Conservation (phyloP, 2,113 vertebrate genomes). For the Dasyornis broadbenti region DNA sequence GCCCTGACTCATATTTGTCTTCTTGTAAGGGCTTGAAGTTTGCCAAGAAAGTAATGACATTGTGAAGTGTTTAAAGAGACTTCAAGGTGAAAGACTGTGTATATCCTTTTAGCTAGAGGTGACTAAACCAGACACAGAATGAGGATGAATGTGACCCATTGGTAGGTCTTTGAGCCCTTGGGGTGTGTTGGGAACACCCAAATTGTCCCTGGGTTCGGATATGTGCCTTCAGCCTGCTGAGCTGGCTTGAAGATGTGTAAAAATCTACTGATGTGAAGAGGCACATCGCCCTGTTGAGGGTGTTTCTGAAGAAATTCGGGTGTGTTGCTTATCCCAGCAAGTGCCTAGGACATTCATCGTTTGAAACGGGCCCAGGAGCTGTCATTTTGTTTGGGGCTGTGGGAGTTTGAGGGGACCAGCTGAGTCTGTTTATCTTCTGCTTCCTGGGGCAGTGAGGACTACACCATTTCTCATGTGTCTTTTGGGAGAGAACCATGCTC, state of each 20-base stretch:
- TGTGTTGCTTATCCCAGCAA: not conserved
- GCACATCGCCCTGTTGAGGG: not conserved
- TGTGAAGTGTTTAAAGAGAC: not conserved
- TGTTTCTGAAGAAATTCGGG: not conserved
- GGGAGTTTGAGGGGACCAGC: not conserved
- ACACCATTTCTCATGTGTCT: not conserved
- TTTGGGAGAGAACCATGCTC: not conserved
- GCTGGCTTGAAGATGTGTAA: not conserved
- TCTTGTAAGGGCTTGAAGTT: not conserved
- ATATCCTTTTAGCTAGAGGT: not conserved
- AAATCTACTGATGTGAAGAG: not conserved
- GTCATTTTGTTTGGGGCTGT: fast-evolving
- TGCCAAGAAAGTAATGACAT: not conserved
- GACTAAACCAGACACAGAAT: not conserved
- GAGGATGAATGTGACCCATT: not conserved
- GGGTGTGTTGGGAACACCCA: not conserved
- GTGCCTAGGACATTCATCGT: no score
- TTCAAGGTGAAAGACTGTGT: not conserved
- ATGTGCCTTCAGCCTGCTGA: fast-evolving
- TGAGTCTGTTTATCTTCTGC: no score
- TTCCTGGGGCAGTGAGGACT: no score
- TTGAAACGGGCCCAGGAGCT: not conserved
- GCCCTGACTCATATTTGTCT: not conserved
- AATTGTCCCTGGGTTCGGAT: not conserved
- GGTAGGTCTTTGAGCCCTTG: not conserved